Percentiles rank a stretch among this genome's conserved stretches.
Conservation (phyloP, 2,113 vertebrate species). For the Scalopus aquaticus region DNA sequence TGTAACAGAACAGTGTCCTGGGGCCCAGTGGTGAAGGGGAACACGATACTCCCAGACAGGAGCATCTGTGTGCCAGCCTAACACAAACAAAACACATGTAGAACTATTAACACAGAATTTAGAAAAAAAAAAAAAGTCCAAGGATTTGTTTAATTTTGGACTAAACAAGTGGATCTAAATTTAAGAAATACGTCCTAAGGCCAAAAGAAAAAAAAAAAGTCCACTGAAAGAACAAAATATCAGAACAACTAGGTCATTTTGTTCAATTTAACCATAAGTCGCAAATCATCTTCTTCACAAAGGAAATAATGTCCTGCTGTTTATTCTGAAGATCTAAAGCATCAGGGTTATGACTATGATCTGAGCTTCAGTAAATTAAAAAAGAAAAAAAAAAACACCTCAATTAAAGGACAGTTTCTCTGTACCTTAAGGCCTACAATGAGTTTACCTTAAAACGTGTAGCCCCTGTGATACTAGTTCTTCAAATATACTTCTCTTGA, state of each 20-base stretch:
- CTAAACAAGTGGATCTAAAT: conserved; percentile 30
- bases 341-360: not conserved
- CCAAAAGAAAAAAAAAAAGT: not conserved
- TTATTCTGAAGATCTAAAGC: conserved; percentile 19
- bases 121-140: not conserved
- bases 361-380: not conserved
- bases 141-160: conserved; percentile 14
- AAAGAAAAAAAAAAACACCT: not conserved
- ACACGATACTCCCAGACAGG: not conserved
- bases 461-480: not conserved
- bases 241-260: not conserved
- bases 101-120: not conserved
- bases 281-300: conserved; percentile 42
- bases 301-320: not conserved
- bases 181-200: not conserved
- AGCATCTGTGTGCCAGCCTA: not conserved
- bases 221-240: not conserved
- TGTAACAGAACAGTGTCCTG: not conserved
- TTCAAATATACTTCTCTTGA: not conserved
- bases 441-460: conserved; percentile 8
- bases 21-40: not conserved
- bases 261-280: not conserved
- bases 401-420: not conserved
- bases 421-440: not conserved
- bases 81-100: not conserved